Base-by-base conservation (phyloP, 2,888 invertebrate species). In the Hirtodrosophila trivittata region DNA sequence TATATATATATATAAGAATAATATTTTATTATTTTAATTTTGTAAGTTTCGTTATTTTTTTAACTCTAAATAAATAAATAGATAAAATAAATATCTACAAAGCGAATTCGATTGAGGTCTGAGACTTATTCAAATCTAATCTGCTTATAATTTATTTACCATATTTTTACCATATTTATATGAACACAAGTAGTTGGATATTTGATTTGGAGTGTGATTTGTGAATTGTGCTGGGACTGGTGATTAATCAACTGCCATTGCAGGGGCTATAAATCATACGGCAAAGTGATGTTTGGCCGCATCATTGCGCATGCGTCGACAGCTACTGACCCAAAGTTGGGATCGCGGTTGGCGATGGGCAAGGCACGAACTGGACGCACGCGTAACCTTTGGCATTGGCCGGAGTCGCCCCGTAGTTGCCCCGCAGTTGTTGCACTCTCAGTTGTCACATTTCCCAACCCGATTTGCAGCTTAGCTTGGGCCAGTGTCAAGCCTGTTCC, bases 341-440 rank as follows among this genome's bases (percentile, higher is more conserved):
- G 32, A 39, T 57, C 56, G 58, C 66, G 69, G 64, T 63, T 32
- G 50, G 41, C 35, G 59, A 52, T 72, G 81, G 89, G 78, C 89
- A 87, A 78, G 89, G 78, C 89, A 87, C 89, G 87, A 66, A 89
- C 88, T 73, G 69, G 65, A 77, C 87, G 69, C 85, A 87, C 86
- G 87, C 86, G 73, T 89, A 89, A 87, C 87, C 87, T 87, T 88
- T 87, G 83, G 75, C 87, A 50, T 33, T 50, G 45, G 7, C 9
- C 5, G 47, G 12, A 51, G 28, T 32, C 8, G 21, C 30, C 21
- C 21, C 13, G 32, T 38, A 37, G 45, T 38, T 10, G 37, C 9
- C 21, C 25, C 4, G 25, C 25, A 8, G 46, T 5, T 43, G 67
- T 28, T 42, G 51, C 43, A 49, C 6, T 50, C 54, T 49, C 60